Base-by-base conservation (phyloP, 1,140 invertebrate species). In the Drosophila bocqueti region DNA sequence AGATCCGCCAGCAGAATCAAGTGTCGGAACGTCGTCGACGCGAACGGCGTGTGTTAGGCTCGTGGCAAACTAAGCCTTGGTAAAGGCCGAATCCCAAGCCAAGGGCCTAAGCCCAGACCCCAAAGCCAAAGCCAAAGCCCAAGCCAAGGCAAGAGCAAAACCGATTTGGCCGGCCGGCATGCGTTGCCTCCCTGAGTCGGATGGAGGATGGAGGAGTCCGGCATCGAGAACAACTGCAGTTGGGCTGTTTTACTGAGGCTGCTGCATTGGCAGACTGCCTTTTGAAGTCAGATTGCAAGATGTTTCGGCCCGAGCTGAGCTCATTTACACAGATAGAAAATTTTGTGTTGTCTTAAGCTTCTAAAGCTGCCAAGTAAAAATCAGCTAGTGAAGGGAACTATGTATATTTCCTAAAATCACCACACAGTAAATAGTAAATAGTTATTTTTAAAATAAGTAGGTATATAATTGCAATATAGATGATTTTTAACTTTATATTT, bases 41-140 rank as follows among this genome's bases (percentile, higher is more conserved):
- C 52, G 62, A 58, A 68, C 57, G 83, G 89, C 87, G 91, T 92
- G 91, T 91, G 91, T 91, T 92, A 86, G 84, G 87, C 91, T 92
- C 91, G 91, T 92, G 91, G 91, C 91, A 84, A 91, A 85, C 52
- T 62, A 57, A 74, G 59, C 36, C 49, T 31, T 46, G 52, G 29
- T 15, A 72, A 58, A 52, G 15, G 26, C 62, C 62, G n/a, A 18
- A 29, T 26, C 63, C 63, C 64, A 34, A 62, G 43, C 42, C 59
- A 47, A 45, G 36, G 36, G 59, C 49, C 64, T 61, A 21, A 26
- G 29, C 24, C 60, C 59, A 38, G 21, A 38, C 34, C 42, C 40
- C 9, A 60, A 29, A 24, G 46, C 42, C 50, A 49, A 21, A 43
- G 49, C 38, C 26, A 21, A 26, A 31, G 49, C 38, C 26, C 21